phyloP scores from a whole-genome alignment of 2,113 vertebrate species.

The Istiophorus platypterus region DNA sequence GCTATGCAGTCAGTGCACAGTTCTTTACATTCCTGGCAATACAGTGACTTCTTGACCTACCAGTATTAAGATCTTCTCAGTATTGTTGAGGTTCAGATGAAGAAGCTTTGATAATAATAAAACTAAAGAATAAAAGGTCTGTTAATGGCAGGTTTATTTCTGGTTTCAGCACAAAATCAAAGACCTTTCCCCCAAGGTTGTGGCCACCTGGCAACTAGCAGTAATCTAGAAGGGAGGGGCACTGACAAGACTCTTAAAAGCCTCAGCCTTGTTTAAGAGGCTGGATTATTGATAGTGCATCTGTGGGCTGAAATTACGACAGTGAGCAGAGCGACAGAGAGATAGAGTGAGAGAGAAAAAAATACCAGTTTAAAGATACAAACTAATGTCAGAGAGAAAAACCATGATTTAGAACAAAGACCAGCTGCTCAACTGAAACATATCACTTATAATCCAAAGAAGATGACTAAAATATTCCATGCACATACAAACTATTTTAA shows the following conservation, averaged over 20 bases:
- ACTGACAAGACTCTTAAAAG: conserved; percentile 54
- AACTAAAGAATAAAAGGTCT: conserved; percentile 35
- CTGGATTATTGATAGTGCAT: conserved; percentile 69
- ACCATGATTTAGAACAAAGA: background rate
- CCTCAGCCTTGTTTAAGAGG: conserved; percentile 52
- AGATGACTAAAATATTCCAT: background rate
- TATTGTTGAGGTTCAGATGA: conserved; percentile 14
- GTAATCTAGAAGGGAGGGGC: conserved; percentile 22
- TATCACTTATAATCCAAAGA: background rate
- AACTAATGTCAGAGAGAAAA: conserved; percentile 18
- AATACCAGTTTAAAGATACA: background rate
- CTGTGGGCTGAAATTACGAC: conserved; percentile 46
- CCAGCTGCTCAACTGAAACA: background rate
- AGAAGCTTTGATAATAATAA: conserved; percentile 26
- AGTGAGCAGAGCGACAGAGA: conserved; percentile 12
- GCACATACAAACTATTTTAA: background rate
- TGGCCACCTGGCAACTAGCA: conserved; percentile 38
- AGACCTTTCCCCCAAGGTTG: conserved; percentile 24
- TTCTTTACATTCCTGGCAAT: conserved; percentile 4
- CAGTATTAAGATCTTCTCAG: conserved; percentile 12
- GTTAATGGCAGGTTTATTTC: conserved; percentile 30
- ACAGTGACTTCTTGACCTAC: conserved; percentile 12
- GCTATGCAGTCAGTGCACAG: conserved; percentile 18
- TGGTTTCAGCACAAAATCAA: conserved; percentile 27
- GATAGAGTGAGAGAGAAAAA: background rate